These are phyloP conservation scores for Crotophaga sulcirostris DNA, from an alignment of 2,113 vertebrate genomes.

Conservation along the genomic window DNA sequence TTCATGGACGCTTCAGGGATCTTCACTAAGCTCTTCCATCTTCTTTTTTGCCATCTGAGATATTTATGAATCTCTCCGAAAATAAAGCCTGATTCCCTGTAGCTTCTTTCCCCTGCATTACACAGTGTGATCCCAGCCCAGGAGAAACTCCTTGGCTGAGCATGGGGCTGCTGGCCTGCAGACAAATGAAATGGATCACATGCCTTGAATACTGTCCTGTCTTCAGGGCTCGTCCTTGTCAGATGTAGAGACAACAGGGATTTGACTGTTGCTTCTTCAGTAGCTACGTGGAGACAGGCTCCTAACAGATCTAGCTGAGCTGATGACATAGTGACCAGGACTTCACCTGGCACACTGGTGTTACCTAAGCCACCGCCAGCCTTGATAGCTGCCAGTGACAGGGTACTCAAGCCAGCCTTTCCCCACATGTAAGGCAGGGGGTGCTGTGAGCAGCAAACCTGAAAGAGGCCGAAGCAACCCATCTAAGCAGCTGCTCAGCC, in stretches of 20 bases:
- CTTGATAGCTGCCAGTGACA: not conserved
- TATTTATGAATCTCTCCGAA: not conserved
- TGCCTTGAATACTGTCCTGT: not conserved
- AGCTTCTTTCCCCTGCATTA: not conserved
- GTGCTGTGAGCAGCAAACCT: not conserved
- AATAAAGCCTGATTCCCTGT: not conserved
- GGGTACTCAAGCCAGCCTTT: not conserved
- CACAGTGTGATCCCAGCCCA: not conserved
- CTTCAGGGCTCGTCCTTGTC: not conserved
- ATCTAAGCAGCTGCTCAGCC: not conserved
- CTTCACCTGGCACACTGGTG: not conserved
- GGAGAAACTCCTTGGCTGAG: not conserved
- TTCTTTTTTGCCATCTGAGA: not conserved
- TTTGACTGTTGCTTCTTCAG: not conserved
- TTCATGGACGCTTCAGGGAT: not conserved
- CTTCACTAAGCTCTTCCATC: not conserved
- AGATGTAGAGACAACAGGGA: not conserved
- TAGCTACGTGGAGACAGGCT: not conserved
- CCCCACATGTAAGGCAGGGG: fast-evolving
- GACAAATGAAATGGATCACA: not conserved
- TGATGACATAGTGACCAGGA: fast-evolving
- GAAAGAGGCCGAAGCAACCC: fast-evolving
- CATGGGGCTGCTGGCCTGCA: fast-evolving
- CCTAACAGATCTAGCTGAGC: not conserved
- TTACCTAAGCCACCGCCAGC: not conserved